Conservation (phyloP, 2,113 vertebrate genomes). For the Thymallus thymallus region DNA sequence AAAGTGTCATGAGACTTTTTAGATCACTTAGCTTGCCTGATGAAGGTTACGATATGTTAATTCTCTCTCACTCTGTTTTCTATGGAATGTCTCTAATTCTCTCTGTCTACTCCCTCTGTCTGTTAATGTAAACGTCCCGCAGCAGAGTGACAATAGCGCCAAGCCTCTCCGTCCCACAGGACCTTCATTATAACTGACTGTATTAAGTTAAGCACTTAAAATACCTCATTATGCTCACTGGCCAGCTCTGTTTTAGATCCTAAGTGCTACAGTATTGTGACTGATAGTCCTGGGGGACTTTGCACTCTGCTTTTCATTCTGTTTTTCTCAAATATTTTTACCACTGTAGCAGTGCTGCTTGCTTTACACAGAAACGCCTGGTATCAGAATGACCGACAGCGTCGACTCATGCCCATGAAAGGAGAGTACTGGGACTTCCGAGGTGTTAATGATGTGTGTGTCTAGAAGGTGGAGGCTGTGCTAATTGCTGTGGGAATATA, state of each 20-base stretch:
- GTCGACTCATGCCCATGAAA: slow-evolving; percentile 26
- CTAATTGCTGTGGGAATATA: slow-evolving; percentile 28
- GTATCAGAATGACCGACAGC: slow-evolving; percentile 28
- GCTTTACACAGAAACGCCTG: slow-evolving; percentile 36
- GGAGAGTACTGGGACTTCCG: slow-evolving; percentile 6
- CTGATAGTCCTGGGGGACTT: slow-evolving; percentile 67
- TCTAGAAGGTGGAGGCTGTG: slow-evolving; percentile 24
- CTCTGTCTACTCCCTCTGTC: slow-evolving; percentile 14
- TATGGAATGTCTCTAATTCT: slow-evolving; percentile 24
- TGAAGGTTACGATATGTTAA: slow-evolving; percentile 37
- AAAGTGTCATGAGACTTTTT: background rate
- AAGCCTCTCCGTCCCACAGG: slow-evolving; percentile 55
- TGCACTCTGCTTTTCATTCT: slow-evolving; percentile 51
- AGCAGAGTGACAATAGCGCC: slow-evolving; percentile 61
- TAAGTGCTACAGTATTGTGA: slow-evolving; percentile 70
- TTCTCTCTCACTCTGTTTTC: slow-evolving; percentile 21
- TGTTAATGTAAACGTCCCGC: slow-evolving; percentile 15
- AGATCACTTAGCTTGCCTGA: background rate
- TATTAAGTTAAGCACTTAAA: slow-evolving; percentile 75
- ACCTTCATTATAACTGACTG: slow-evolving; percentile 69
- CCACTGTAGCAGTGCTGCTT: slow-evolving; percentile 36
- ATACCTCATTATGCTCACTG: slow-evolving; percentile 73
- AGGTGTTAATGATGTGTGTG: slow-evolving; percentile 18
- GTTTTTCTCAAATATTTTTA: slow-evolving; percentile 49
- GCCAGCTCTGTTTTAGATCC: slow-evolving; percentile 69